Percentiles rank a stretch among this genome's conserved stretches.
Conservation (phyloP, 2,888 invertebrate species). For the Pemphredon lugubris region DNA sequence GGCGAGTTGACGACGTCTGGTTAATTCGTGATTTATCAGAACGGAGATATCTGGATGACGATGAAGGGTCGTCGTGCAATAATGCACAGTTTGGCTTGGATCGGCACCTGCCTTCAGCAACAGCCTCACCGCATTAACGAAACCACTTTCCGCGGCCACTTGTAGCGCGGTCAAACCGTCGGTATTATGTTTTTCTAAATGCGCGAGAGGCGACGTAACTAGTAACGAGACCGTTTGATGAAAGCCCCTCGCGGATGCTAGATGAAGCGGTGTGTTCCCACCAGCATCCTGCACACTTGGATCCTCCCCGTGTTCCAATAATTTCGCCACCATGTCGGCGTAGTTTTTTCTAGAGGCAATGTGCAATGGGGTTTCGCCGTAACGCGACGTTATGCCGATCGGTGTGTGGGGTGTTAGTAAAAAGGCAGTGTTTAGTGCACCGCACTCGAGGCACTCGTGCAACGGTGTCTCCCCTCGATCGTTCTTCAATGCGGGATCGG, state of each 20-base stretch:
- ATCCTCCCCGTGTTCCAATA: slow-evolving; percentile 73
- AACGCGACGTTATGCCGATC: slow-evolving; percentile 70
- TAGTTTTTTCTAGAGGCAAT: slow-evolving; percentile 77
- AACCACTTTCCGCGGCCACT: slow-evolving; percentile 79
- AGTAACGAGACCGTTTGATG: slow-evolving; percentile 75
- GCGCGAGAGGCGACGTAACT: slow-evolving; percentile 73
- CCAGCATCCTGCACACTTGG: slow-evolving; percentile 74
- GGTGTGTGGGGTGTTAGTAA: slow-evolving; percentile 67
- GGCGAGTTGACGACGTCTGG: slow-evolving; percentile 72
- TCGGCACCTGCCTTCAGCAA: slow-evolving; percentile 72
- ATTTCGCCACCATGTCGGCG: slow-evolving; percentile 67
- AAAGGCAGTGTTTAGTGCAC: slow-evolving; percentile 69
- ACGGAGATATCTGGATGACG: slow-evolving; percentile 71
- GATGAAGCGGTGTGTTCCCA: slow-evolving; percentile 79
- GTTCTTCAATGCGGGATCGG: slow-evolving; percentile 76
- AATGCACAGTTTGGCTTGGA: slow-evolving; percentile 64
- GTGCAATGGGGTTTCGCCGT: slow-evolving; percentile 78
- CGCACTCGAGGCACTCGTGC: slow-evolving; percentile 73
- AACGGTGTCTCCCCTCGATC: slow-evolving; percentile 79
- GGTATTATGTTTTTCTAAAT: slow-evolving; percentile 75
- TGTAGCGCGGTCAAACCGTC: slow-evolving; percentile 77
- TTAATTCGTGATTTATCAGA: slow-evolving; percentile 70
- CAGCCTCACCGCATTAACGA: slow-evolving; percentile 73
- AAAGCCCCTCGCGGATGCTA: slow-evolving; percentile 79
- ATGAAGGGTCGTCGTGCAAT: slow-evolving; percentile 66